Evolutionary conservation across 2,113 vertebrate species (phyloP).

Genomic region (Tragulus kanchil): DNA sequence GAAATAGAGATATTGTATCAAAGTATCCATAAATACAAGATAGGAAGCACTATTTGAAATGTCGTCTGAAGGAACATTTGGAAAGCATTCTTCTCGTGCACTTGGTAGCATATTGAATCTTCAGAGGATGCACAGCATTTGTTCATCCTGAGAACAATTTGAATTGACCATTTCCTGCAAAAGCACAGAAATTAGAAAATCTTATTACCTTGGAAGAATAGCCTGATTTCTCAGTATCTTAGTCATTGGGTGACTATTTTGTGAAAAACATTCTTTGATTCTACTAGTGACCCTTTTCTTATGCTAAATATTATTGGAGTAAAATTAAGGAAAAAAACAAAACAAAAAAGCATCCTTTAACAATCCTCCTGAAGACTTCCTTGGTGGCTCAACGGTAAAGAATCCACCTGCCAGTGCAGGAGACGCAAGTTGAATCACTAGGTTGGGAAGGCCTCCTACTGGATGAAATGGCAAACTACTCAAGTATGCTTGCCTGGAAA

Average conservation of each 20-base stretch:
- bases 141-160: not conserved
- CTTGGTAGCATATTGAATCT: not conserved
- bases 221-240: not conserved
- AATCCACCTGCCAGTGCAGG: not conserved
- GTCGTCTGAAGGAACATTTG: not conserved
- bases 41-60: not conserved
- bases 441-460: not conserved
- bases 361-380: not conserved
- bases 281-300: not conserved
- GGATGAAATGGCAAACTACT: not conserved
- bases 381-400: not conserved
- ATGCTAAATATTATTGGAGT: not conserved
- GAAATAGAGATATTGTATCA: not conserved
- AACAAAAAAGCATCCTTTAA: not conserved
- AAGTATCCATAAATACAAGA: not conserved
- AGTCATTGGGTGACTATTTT: not conserved
- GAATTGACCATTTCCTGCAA: not conserved
- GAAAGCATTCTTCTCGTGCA: not conserved
- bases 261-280: slow-evolving; percentile 35
- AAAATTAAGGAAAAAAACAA: not conserved
- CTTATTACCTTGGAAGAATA: not conserved
- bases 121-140: not conserved
- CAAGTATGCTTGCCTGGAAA: not conserved
- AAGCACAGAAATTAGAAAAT: not conserved
- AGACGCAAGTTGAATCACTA: not conserved